Conservation (phyloP, 2,113 vertebrate genomes). For the Xiphophorus maculatus region DNA sequence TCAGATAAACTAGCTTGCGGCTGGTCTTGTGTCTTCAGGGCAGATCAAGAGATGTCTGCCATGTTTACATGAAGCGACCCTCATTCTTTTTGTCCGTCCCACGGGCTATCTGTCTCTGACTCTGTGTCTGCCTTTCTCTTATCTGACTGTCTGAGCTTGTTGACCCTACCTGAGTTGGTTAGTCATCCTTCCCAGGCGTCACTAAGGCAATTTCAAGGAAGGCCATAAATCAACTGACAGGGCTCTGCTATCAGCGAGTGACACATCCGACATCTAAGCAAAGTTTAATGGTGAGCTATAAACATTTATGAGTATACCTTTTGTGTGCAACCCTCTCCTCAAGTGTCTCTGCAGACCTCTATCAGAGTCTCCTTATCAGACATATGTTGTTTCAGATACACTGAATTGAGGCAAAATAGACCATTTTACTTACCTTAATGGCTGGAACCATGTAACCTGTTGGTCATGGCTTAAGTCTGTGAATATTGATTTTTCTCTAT, state of each 20-base stretch:
- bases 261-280: constrained; percentile 79
- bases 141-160: constrained; percentile 67
- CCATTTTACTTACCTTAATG: constrained; percentile 33
- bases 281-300: constrained; percentile 80
- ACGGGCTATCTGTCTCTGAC: constrained; percentile 56
- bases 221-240: constrained; percentile 75
- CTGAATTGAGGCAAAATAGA: constrained; percentile 51
- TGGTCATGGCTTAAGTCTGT: constrained; percentile 39
- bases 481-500: constrained; percentile 46
- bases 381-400: constrained; percentile 49
- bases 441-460: constrained; percentile 41
- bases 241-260: constrained; percentile 68
- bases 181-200: constrained; percentile 73
- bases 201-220: constrained; percentile 72
- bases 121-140: constrained; percentile 59
- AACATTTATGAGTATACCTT: constrained; percentile 76
- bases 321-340: constrained; percentile 59
- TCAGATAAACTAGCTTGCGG: constrained; percentile 63
- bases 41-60: constrained; percentile 71
- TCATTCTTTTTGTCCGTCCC: constrained; percentile 60
- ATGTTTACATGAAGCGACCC: constrained; percentile 61
- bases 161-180: constrained; percentile 68
- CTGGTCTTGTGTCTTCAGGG: constrained; percentile 66
- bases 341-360: constrained; percentile 60
- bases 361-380: constrained; percentile 68